Conservation (phyloP, 2,888 invertebrate species). For the Drepanosiphum platanoidis region DNA sequence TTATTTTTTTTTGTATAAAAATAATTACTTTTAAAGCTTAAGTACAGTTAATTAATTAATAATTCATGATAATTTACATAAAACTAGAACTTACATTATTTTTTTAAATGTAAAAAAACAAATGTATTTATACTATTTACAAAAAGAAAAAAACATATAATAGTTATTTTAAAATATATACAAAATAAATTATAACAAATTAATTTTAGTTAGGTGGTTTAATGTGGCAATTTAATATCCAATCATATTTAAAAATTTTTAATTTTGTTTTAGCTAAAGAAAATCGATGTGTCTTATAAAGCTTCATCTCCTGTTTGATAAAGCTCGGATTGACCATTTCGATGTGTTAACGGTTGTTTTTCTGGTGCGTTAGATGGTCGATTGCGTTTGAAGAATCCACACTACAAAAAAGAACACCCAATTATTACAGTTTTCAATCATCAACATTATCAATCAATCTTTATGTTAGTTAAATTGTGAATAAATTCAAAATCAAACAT, state of each 20-base stretch:
- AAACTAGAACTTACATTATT: slow-evolving; percentile 43
- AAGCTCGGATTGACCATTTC: slow-evolving; percentile 71
- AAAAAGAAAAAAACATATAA: slow-evolving; percentile 29
- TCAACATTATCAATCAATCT: not conserved
- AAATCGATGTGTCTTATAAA: slow-evolving; percentile 63
- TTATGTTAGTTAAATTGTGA: not conserved
- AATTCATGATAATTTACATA: slow-evolving; percentile 51
- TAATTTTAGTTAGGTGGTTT: slow-evolving; percentile 61
- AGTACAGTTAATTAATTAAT: slow-evolving; percentile 61
- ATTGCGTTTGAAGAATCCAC: slow-evolving; percentile 93
- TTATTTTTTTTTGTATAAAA: slow-evolving; percentile 44
- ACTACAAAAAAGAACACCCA: slow-evolving; percentile 71
- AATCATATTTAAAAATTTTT: slow-evolving; percentile 17
- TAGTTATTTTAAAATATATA: slow-evolving; percentile 57
- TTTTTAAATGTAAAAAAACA: slow-evolving; percentile 56
- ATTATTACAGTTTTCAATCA: slow-evolving; percentile 38
- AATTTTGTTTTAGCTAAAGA: slow-evolving; percentile 10
- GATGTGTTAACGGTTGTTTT: slow-evolving; percentile 80
- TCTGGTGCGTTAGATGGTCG: slow-evolving; percentile 84
- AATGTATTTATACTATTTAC: slow-evolving; percentile 57
- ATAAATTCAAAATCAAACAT: too few relatives aligned
- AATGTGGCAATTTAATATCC: slow-evolving; percentile 47
- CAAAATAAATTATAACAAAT: slow-evolving; percentile 61
- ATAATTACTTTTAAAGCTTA: slow-evolving; percentile 44
- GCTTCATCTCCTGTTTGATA: slow-evolving; percentile 77